Conservation (phyloP, 1,140 invertebrate genomes). For the Temnothorax longispinosus region DNA sequence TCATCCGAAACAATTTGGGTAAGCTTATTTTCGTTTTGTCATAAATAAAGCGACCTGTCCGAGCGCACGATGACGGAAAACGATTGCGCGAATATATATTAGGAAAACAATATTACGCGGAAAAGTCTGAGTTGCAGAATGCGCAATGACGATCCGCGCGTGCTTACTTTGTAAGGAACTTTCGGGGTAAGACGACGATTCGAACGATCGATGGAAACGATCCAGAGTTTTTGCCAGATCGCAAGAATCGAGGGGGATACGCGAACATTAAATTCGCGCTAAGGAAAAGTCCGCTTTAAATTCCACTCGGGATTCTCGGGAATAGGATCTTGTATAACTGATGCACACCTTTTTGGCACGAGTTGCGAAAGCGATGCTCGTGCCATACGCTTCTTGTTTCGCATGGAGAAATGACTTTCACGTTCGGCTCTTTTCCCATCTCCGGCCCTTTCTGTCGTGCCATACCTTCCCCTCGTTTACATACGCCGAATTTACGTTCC, state of each 20-base stretch:
- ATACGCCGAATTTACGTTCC: slow-evolving; percentile 46
- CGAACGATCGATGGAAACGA: neutral
- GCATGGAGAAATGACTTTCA: slow-evolving; percentile 3
- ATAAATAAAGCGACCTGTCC: neutral
- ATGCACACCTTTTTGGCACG: slow-evolving; percentile 39
- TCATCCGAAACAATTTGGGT: neutral
- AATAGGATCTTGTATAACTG: neutral
- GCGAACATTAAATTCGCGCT: slow-evolving; percentile 19
- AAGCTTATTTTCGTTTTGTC: neutral
- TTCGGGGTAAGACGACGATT: neutral
- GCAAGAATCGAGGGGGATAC: neutral
- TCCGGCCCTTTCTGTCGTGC: neutral
- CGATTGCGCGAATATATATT: neutral
- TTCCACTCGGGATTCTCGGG: slow-evolving; percentile 18
- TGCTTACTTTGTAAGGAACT: neutral
- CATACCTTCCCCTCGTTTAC: slow-evolving; percentile 13
- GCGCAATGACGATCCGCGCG: neutral
- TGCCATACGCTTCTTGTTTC: slow-evolving; percentile 41
- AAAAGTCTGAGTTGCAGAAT: neutral
- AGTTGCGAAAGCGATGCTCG: neutral
- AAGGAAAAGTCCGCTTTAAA: slow-evolving; percentile 30
- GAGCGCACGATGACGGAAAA: neutral
- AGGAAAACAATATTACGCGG: neutral
- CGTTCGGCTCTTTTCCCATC: neutral
- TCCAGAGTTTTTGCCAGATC: slow-evolving; percentile 13